Conservation (phyloP, 2,797 vertebrate species). For the Cuniculus paca region DNA sequence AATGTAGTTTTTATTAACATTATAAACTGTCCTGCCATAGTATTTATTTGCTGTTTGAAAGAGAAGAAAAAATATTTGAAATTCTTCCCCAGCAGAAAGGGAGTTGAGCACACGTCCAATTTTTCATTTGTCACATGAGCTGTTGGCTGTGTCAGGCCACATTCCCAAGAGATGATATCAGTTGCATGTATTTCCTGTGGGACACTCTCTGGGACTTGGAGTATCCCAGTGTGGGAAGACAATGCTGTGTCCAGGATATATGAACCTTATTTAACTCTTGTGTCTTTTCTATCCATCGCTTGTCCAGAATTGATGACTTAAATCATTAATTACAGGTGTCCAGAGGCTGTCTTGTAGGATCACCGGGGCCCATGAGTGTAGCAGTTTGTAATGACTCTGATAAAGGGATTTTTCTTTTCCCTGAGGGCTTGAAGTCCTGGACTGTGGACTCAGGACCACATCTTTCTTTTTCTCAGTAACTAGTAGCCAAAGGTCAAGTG, state of each 20-base stretch:
- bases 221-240: neutral
- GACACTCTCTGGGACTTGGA: neutral
- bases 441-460: neutral
- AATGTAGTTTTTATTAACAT: neutral
- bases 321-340: neutral
- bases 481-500: neutral
- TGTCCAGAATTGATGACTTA: neutral
- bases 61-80: neutral
- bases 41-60: neutral
- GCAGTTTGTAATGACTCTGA: accelerated
- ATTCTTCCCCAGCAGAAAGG: neutral
- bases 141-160: neutral
- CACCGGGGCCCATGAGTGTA: accelerated
- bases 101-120: accelerated
- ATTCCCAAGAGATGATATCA: neutral
- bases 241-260: accelerated
- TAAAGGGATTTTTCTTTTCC: neutral
- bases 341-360: neutral
- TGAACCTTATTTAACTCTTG: neutral
- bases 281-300: neutral
- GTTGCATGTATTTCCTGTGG: neutral
- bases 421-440: too few species aligned
- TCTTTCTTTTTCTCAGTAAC: neutral
- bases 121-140: neutral
- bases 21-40: neutral